Conservation (phyloP, 2,797 vertebrate species). For the Hoplostethus atlanticus region DNA sequence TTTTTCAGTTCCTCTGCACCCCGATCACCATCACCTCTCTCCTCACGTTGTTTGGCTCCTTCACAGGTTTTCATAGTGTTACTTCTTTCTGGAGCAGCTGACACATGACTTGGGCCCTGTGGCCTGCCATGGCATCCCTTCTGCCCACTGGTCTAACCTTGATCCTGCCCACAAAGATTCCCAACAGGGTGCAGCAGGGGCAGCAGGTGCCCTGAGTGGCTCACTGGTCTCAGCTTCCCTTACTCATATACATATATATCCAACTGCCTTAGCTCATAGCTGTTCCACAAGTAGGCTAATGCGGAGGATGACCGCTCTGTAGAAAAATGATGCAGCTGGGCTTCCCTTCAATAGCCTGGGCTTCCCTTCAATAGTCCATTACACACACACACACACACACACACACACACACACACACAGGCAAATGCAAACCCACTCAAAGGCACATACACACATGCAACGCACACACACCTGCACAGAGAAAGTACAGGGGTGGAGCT, state of each 20-base stretch:
- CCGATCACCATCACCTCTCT: not conserved
- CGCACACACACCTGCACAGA: not conserved
- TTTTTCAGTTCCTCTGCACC: not conserved
- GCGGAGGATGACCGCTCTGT: not conserved
- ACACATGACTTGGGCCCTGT: constrained; percentile 47
- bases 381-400: not conserved
- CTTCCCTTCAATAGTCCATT: not conserved
- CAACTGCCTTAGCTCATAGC: constrained; percentile 11
- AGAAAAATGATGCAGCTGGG: not conserved
- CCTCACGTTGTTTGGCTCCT: constrained; percentile 13
- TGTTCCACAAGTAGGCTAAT: constrained; percentile 2
- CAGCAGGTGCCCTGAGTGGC: constrained; percentile 6
- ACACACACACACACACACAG: not conserved
- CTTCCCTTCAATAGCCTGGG: not conserved
- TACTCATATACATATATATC: constrained; percentile 32
- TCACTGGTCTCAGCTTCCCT: constrained; percentile 40
- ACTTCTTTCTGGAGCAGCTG: constrained; percentile 61
- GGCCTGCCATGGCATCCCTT: constrained; percentile 47
- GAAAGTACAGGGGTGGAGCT: not conserved
- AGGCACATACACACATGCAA: not conserved
- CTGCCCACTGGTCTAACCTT: constrained; percentile 53
- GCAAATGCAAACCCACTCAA: too few relatives aligned
- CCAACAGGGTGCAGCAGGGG: constrained; percentile 7
- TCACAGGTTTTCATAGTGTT: constrained; percentile 15
- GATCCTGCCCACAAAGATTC: constrained; percentile 42